These are phyloP conservation scores for Sicus ferrugineus DNA, from an alignment of 2,888 invertebrate genomes.

Conservation along the genomic window DNA sequence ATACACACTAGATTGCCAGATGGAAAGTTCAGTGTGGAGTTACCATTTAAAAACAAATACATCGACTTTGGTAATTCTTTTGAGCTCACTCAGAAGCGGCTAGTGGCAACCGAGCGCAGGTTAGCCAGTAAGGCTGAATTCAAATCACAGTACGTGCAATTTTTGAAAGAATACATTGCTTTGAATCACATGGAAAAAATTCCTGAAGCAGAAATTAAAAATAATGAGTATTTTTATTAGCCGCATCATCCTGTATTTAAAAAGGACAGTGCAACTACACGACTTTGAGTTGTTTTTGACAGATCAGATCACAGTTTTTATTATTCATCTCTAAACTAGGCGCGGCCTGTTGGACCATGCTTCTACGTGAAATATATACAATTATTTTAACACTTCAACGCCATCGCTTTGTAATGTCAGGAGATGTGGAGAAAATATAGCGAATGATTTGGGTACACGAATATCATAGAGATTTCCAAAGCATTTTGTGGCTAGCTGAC, in stretches of 20 bases:
- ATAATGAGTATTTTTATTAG: slow-evolving; percentile 25
- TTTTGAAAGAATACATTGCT: slow-evolving; percentile 26
- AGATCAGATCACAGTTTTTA: slow-evolving; percentile 19
- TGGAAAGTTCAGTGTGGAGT: no score
- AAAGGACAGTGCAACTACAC: slow-evolving; percentile 31
- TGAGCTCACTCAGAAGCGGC: no score
- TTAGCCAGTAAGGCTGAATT: neutral
- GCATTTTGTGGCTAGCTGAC: no score
- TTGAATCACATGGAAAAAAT: slow-evolving; percentile 35
- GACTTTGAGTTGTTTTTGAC: slow-evolving; percentile 38
- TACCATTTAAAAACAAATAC: no score
- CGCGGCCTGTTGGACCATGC: slow-evolving; percentile 27
- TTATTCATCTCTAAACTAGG: slow-evolving; percentile 32
- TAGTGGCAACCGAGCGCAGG: neutral
- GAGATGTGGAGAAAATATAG: no score
- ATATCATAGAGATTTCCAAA: no score
- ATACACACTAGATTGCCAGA: no score
- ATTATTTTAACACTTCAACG: slow-evolving; percentile 34
- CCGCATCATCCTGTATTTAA: slow-evolving; percentile 39
- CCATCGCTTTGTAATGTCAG: no score
- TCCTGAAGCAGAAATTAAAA: slow-evolving; percentile 8
- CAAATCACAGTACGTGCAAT: neutral
- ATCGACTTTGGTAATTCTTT: no score
- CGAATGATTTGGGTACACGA: no score
- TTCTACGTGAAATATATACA: no score